Base-by-base conservation (phyloP, 2,888 invertebrate genomes). In the Agapostemon virescens region DNA sequence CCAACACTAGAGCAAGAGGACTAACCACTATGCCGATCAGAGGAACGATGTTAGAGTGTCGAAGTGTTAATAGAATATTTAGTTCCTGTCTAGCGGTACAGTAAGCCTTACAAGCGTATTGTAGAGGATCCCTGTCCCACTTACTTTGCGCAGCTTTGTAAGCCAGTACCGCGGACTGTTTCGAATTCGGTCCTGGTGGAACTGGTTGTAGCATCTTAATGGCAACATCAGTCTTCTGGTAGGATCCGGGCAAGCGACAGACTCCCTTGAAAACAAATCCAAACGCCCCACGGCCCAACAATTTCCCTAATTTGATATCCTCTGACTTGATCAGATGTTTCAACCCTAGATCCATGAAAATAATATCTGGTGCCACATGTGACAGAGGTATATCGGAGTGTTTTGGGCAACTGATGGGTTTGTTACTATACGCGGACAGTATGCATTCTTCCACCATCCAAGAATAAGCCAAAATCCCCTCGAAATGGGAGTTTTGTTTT, bases 371-470 rank as follows among this genome's bases (percentile, higher is more conserved):
- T 4, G 99, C 98, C n/a, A 98, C 94, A 88, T 96, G 95, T 0
- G 96, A 93, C 82, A 98, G 94, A 33, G 95, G 94, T 88, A 96
- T 95, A 84, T 95, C 96, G 1, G 96, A 95, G 93, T 99, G 99
- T 3, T 94, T 93, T 0, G 97, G 97, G 90, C 99, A 99, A 70
- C 94, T 94, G 58, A 98, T 95, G 7, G 94, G 93, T 86, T 95
- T 95, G 74, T 95, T 95, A 87, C 96, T 95, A 93, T 97, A 97
- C 0, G 97, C 97, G 0, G 96, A 95, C 74, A 98, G 94, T 90
- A 99, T 98, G 93, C 99, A 99, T 92, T 98, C 98, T 93, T 99
- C 99, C 36, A 99, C 97, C 93, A 98, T 97, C 97, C 98, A 98
- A 15, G 96, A 95, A 89, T 96, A 97, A 80, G 94, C 94, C 5